Percentiles rank a stretch among this genome's conserved stretches.
These are phyloP conservation scores for Ceratothoa steindachneri DNA, from an alignment of 2,888 invertebrate genomes.

Conservation along the genomic window DNA sequence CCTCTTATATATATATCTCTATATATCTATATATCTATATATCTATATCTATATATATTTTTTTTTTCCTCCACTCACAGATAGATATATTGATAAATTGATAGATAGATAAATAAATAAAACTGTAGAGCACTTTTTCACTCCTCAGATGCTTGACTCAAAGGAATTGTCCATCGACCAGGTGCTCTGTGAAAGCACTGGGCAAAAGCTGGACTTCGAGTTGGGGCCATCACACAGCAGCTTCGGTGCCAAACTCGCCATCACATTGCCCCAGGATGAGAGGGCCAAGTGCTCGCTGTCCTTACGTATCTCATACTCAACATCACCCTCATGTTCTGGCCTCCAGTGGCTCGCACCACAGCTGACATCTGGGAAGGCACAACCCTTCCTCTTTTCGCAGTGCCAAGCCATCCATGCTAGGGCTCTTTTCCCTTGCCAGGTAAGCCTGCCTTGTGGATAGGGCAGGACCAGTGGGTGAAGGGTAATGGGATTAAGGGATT, in stretches of 20 bases:
- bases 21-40: too few relatives aligned
- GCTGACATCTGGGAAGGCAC: conserved; percentile 80
- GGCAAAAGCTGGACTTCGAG: conserved; percentile 60
- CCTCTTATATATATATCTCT: too few relatives aligned
- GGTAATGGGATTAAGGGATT: too few relatives aligned
- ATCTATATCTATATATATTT: too few relatives aligned
- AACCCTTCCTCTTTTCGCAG: conserved; percentile 81
- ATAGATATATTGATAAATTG: too few relatives aligned
- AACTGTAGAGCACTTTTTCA: too few relatives aligned
- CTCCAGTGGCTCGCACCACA: conserved; percentile 82
- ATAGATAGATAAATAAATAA: too few relatives aligned
- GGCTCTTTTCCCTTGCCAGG: conserved; percentile 77
- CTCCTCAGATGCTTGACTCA: conserved; percentile 68
- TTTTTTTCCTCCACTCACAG: too few relatives aligned
- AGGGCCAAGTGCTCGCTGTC: conserved; percentile 16
- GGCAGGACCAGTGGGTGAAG: too few relatives aligned
- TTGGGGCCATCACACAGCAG: conserved; percentile 62
- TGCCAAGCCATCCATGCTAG: conserved; percentile 83
- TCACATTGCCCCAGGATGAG: conserved; percentile 15
- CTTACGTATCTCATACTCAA: conserved; percentile 57
- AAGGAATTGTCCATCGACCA: conserved; percentile 65
- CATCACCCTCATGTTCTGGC: conserved; percentile 72
- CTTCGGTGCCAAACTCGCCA: conserved; percentile 62
- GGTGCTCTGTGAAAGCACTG: conserved; percentile 59
- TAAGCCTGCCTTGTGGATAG: too few relatives aligned